Base-by-base conservation (phyloP, 2,797 vertebrate genomes). In the Sylvilagus floridanus region DNA sequence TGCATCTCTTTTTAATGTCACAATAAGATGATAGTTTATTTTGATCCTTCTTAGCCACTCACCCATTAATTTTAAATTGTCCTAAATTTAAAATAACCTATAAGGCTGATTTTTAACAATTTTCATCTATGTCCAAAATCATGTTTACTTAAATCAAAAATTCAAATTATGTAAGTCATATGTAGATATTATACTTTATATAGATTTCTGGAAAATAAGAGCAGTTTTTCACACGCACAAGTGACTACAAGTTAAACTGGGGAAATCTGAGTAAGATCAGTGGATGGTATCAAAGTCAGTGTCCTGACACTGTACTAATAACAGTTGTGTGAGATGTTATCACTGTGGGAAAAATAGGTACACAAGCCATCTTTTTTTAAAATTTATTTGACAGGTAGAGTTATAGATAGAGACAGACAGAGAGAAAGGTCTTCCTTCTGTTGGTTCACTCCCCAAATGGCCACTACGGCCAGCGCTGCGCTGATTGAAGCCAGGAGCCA, bases 11-110 rank as follows among this genome's bases (percentile, higher is more conserved):
- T 95, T 57, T 85, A 35, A 96, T 86, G 54, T 57, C 54, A 57
- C 54, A 57, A 50, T 85, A 90, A 96, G 9, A 91, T 66, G 12
- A 91, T 62, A 81, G n/a, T 95, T 95, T 91, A 16, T 90, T 95
- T 95, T 65, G 65, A 63, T 7, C 30, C 32, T 88, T 19, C 47
- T 10, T 82, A 37, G 35, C 32, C 24, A 88, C 14, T 71, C 21
- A 77, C 54, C 37, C 57, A 62, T 73, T 76, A 84, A 73, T 86
- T 91, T 75, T 72, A 71, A 88, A 42, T n/a, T 91, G 5, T 81
- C 91, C 68, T 83, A 89, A 57, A 95, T 75, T 92, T 93, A 60
- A 88, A 90, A 84, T 1, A 89, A 28, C 50, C 19, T 69, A 4
- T 71, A 94, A 90, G 42, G 26, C 14, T 82, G 28, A 71, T 62